Base-by-base conservation (phyloP, 2,797 vertebrate species). In the Huso huso region DNA sequence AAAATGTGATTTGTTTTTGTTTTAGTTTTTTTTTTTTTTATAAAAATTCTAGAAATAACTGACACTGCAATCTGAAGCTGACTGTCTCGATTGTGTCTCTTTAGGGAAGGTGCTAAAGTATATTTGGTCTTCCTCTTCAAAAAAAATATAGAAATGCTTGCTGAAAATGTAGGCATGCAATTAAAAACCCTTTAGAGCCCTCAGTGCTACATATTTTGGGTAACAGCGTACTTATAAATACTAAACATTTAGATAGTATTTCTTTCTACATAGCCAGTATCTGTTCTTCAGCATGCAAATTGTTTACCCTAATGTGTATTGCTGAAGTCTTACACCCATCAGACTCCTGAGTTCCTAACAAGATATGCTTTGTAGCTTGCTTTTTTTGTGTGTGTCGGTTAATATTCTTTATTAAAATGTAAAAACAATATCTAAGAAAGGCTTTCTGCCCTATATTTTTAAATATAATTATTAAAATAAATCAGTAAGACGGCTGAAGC, bases 361-460 rank as follows among this genome's bases (percentile, higher is more conserved):
- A 15, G 7, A 11, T 37, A 37, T 37, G 37, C 37, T 37, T 37
- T 4, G 37, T 37, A 37, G 37, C 37, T 37, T 37, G 37, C 37
- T 37, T 37, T 37, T 5, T 37, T 37, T 11, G 23, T 57, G 52
- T 65, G 51, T 48, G 18, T 57, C 23, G 11, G 48, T 65, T 7
- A 66, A 15, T 66, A 1, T 37, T n/a, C 11, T 63, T 12, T 59
- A 49, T n/a, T 59, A 37, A 66, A 59, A 66, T 58, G 52, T 55
- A 57, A 66, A 48, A 53, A 37, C 51, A 6, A 12, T n/a, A 59
- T 58, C 67, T 61, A 12, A 18, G 63, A 76, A 67, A 74, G 61
- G 69, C 62, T 10, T 63, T 70, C 1, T 48, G 69, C 68, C 72
- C 73, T 79, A 71, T 85, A 78, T 79, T 78, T 73, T 75, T 74